A percentile compares a stretch with the other conserved stretches of the same genome.
Evolutionary conservation across 2,888 invertebrate species (phyloP).

Genomic region (Tachina grossa): DNA sequence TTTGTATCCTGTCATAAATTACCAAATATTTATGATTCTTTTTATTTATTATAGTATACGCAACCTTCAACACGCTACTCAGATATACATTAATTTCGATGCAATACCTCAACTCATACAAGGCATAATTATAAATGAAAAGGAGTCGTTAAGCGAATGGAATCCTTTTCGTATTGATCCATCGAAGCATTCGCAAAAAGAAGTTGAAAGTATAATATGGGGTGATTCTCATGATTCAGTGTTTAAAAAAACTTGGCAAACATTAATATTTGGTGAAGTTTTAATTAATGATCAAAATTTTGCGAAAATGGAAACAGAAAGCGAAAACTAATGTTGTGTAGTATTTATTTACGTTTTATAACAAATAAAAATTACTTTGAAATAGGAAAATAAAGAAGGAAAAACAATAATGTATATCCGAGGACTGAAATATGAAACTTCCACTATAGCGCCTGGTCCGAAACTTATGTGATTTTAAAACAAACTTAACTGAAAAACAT

Average conservation of each 20-base stretch:
- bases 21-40: not conserved
- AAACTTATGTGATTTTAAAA: too few relatives aligned
- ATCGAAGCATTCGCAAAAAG: slow-evolving; percentile 54
- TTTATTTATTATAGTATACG: slow-evolving; percentile 46
- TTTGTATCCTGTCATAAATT: not conserved
- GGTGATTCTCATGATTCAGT: slow-evolving; percentile 13
- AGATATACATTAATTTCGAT: slow-evolving; percentile 61
- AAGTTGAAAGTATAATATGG: slow-evolving; percentile 62
- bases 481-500: too few relatives aligned
- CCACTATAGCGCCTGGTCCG: too few relatives aligned
- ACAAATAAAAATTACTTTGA: too few relatives aligned
- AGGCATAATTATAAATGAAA: slow-evolving; percentile 57
- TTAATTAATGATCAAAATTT: not conserved
- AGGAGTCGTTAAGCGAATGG: slow-evolving; percentile 48
- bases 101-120: slow-evolving; percentile 61
- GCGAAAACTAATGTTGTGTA: not conserved
- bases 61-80: slow-evolving; percentile 57
- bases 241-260: slow-evolving; percentile 49
- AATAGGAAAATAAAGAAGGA: too few relatives aligned
- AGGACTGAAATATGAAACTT: too few relatives aligned
- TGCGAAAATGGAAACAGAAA: not conserved
- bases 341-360: too few relatives aligned
- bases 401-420: too few relatives aligned
- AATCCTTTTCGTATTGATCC: slow-evolving; percentile 64
- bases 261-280: slow-evolving; percentile 38